Evolutionary conservation across 2,113 vertebrate species (phyloP).

Genomic region (Lonchura striata): DNA sequence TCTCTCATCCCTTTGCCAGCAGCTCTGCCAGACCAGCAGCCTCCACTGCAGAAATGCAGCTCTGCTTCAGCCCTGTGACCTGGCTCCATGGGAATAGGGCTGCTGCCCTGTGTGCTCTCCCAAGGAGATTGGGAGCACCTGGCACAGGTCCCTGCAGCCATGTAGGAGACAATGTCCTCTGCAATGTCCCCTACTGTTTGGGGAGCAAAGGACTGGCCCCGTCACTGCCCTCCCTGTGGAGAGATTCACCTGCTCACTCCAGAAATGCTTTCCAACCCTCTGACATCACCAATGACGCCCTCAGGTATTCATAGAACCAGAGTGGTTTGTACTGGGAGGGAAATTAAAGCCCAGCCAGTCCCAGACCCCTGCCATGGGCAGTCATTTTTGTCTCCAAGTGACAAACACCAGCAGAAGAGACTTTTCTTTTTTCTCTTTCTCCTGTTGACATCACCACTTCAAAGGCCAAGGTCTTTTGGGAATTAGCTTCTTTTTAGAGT

Average conservation of each 20-base stretch:
- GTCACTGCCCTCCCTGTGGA: neutral
- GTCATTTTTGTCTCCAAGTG: neutral
- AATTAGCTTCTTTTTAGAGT: neutral
- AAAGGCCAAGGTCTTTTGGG: neutral
- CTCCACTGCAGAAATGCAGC: neutral
- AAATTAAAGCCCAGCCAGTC: neutral
- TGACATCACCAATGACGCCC: neutral
- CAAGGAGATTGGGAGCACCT: accelerated
- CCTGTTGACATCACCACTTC: neutral
- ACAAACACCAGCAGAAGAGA: neutral
- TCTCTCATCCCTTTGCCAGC: neutral
- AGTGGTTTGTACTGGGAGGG: neutral
- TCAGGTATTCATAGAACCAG: neutral
- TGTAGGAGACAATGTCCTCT: neutral
- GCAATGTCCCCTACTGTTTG: neutral
- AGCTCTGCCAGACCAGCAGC: too few species aligned
- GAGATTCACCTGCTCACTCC: neutral
- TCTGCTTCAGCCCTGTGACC: neutral
- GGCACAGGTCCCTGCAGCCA: neutral
- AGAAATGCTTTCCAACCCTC: neutral
- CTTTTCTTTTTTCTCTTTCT: neutral
- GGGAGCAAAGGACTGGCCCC: neutral
- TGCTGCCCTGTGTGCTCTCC: neutral
- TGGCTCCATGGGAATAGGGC: accelerated
- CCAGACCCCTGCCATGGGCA: neutral